Evolutionary conservation across 2,113 vertebrate genomes (phyloP).

Genomic region (Sula dactylatra): DNA sequence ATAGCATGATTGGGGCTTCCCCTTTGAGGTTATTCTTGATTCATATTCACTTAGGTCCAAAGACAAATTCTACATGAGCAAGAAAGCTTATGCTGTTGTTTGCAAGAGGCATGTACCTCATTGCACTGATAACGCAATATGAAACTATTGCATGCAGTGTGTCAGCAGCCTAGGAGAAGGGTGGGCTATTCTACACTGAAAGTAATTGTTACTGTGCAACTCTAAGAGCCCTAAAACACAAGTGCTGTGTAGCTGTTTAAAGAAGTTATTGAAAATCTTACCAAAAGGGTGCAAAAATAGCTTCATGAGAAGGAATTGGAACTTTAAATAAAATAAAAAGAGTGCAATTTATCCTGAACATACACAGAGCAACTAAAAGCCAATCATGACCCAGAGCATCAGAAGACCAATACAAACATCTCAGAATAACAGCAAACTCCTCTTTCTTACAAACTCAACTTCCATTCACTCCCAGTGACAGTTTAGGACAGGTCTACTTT

Average conservation of each 20-base stretch:
- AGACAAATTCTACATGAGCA: neutral
- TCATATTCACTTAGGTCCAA: neutral
- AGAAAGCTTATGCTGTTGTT: neutral
- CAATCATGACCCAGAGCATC: neutral
- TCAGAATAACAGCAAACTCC: neutral
- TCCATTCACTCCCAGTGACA: neutral
- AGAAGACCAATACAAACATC: neutral
- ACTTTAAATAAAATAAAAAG: neutral
- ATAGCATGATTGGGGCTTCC: neutral
- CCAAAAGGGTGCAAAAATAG: neutral
- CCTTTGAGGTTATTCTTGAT: neutral
- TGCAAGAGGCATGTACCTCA: neutral
- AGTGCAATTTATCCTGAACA: neutral
- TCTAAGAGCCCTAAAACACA: neutral
- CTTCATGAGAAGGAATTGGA: neutral
- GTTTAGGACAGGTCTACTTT: neutral
- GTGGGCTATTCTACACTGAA: neutral
- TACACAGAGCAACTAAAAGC: neutral
- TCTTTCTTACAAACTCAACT: neutral
- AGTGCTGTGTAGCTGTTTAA: neutral
- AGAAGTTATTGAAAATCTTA: neutral
- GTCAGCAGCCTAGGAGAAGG: neutral
- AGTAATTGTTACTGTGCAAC: neutral
- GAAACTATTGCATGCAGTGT: neutral
- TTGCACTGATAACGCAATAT: neutral